phyloP scores from a whole-genome alignment of 1,140 invertebrate species.

The Drepana arcuata region DNA sequence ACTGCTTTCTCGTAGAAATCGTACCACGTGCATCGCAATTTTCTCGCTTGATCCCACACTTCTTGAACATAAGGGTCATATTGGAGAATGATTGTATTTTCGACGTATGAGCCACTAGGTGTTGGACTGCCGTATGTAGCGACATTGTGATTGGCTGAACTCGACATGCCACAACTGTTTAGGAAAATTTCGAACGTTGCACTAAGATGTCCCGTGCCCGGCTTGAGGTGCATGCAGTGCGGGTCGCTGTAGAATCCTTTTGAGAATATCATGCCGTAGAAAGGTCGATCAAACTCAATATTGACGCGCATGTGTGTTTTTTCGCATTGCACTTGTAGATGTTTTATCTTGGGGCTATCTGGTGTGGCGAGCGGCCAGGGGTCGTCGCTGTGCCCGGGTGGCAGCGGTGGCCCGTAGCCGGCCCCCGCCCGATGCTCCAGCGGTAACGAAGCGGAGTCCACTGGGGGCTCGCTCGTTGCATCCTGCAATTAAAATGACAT shows the following conservation, averaged over 20 bases:
- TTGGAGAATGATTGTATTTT: slow-evolving; percentile 96
- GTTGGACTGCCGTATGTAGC: slow-evolving; percentile 86
- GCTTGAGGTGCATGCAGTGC: slow-evolving; percentile 92
- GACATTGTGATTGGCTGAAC: slow-evolving; percentile 87
- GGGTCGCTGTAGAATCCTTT: slow-evolving; percentile 93
- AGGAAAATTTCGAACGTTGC: slow-evolving; percentile 94
- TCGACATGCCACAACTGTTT: slow-evolving; percentile 92
- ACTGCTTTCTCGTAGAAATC: slow-evolving; percentile 96
- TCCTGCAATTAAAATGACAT: slow-evolving; percentile 72
- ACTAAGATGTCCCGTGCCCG: slow-evolving; percentile 89
- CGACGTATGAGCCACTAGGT: slow-evolving; percentile 91
- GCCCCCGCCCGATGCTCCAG: slow-evolving; percentile 80
- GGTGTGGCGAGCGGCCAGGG: slow-evolving; percentile 87
- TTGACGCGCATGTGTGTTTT: slow-evolving; percentile 96
- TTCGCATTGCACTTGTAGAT: slow-evolving; percentile 94
- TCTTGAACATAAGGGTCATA: slow-evolving; percentile 96
- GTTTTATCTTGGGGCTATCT: slow-evolving; percentile 92
- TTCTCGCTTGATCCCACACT: slow-evolving; percentile 87
- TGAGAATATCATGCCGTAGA: slow-evolving; percentile 96
- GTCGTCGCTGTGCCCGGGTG: slow-evolving; percentile 76
- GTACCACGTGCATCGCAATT: slow-evolving; percentile 93
- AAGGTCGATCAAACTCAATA: slow-evolving; percentile 94
- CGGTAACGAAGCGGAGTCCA: slow-evolving; percentile 85
- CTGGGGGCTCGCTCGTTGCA: slow-evolving; percentile 80
- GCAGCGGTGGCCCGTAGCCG: slow-evolving; percentile 80